phyloP scores from a whole-genome alignment of 30 jellyfish, hydroid and myxozoan genomes.

The Pelagia noctiluca region DNA sequence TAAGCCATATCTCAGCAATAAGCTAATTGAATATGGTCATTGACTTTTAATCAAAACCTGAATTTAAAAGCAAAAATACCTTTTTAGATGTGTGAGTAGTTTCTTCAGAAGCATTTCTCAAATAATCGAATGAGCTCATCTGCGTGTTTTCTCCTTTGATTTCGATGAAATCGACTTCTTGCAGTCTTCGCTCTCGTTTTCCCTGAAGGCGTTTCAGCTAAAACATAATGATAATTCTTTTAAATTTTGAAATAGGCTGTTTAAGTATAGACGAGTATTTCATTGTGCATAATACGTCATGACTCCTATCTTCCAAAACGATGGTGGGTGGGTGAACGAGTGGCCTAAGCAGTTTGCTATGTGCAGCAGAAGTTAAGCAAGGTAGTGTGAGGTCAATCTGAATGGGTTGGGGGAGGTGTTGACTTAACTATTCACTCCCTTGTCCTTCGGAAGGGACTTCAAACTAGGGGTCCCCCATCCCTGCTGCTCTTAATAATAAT shows the following conservation, averaged over 20 bases:
- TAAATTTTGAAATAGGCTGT: not conserved
- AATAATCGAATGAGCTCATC: slow-evolving; percentile 32
- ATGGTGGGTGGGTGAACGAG: too few species aligned
- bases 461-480: too few species aligned
- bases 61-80: slow-evolving; percentile 13
- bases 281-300: slow-evolving; percentile 46
- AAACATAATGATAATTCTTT: not conserved
- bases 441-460: too few species aligned
- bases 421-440: too few species aligned
- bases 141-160: slow-evolving; percentile 79
- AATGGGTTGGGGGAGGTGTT: too few species aligned
- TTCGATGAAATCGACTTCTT: slow-evolving; percentile 80
- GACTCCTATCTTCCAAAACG: too few species aligned
- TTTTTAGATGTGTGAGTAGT: slow-evolving; percentile 19
- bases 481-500: too few species aligned
- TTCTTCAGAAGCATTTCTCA: slow-evolving; percentile 62
- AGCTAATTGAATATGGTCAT: not conserved
- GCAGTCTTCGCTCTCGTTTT: slow-evolving; percentile 71
- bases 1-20: not conserved
- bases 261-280: too few species aligned
- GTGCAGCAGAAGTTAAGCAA: too few species aligned
- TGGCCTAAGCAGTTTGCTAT: too few species aligned
- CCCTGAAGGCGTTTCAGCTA: slow-evolving; percentile 74
- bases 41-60: not conserved
- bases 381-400: too few species aligned